Conservation (phyloP, 2,888 invertebrate genomes). For the Alloscopus bannaensis region DNA sequence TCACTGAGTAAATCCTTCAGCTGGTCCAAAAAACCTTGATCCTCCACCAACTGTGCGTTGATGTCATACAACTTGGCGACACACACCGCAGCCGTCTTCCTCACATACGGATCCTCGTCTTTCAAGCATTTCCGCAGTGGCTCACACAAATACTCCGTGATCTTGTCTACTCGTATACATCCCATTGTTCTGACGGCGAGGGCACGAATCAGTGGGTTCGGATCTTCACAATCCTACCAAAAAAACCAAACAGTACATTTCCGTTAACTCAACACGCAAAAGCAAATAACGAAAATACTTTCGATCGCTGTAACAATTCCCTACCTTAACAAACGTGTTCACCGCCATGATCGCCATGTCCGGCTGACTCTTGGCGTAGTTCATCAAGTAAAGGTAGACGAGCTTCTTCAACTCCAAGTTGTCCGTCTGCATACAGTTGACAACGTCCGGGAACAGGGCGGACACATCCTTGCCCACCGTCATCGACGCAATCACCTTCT, state of each 20-base stretch:
- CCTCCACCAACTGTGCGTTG: constrained; percentile 83
- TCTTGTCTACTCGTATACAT: constrained; percentile 99
- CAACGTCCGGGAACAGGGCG: constrained; percentile 98
- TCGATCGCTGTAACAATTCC: neutral
- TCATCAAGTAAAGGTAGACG: constrained; percentile 99
- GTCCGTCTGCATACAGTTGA: constrained; percentile 99
- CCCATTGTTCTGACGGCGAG: constrained; percentile 99
- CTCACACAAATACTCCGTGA: constrained; percentile 99
- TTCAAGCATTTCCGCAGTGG: constrained; percentile 95
- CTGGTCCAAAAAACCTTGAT: constrained; percentile 97
- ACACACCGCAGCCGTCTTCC: constrained; percentile 99
- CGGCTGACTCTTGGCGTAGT: constrained; percentile 99
- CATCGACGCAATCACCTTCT: constrained; percentile 99
- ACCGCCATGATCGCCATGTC: constrained; percentile 99
- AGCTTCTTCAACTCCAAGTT: constrained; percentile 98
- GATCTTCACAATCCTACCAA: constrained; percentile 98
- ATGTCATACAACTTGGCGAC: constrained; percentile 99
- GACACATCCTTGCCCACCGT: constrained; percentile 99
- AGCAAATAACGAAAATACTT: neutral
- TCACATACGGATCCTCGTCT: constrained; percentile 97
- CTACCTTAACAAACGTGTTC: constrained; percentile 99
- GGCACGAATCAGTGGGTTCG: constrained; percentile 98
- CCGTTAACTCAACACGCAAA: neutral
- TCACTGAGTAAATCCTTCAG: constrained; percentile 97
- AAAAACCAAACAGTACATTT: neutral